Evolutionary conservation across 2,888 invertebrate species (phyloP), one percentile per base, ranked within the genome.

Genomic region (Drosophila algonquin): DNA sequence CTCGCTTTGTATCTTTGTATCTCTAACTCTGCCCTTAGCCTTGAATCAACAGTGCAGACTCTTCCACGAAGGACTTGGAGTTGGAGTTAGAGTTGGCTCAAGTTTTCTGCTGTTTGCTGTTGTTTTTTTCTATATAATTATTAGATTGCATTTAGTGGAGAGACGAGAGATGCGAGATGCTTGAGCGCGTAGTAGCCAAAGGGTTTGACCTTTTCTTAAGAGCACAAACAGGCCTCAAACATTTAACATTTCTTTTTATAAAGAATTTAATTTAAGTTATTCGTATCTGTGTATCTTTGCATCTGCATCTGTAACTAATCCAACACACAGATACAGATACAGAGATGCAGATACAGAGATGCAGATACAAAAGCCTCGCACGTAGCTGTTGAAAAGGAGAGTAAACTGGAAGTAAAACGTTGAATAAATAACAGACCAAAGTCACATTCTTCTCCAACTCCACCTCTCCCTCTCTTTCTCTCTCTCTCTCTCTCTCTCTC

Each of bases 291-390:
- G 47, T 53, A 48, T 53, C 46, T 53, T 35, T 52, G 63, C n/a
- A 46, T 16, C 14, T 82, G 81, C 80, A 81, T 82, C 83, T 86
- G 82, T 83, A 83, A 84, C 83, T 83, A 83, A 83, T 83, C 87
- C 81, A 84, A 81, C 87, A 73, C 84, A 81, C 75, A 79, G 76
- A 56, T 24, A 65, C 24, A 71, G 21, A 45, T 14, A 5, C 35
- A 12, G 35, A 12, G 35, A 50, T 47, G 27, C 32, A 56, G 24
- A 24, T 27, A 81, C 73, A 79, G 74, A 57, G 24, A 45, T n/a
- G 1, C 40, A 14, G 40, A 50, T 47, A 60, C 46, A 45, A 52
- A 69, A 70, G 70, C 62, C 35, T 21, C 21, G 21, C 21, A 21
- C 21, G 87, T 77, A 79, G 80, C 72, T 71, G 73, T 64, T 77